phyloP scores from a whole-genome alignment of 2,888 invertebrate genomes.

The Parnassius glacialis region DNA sequence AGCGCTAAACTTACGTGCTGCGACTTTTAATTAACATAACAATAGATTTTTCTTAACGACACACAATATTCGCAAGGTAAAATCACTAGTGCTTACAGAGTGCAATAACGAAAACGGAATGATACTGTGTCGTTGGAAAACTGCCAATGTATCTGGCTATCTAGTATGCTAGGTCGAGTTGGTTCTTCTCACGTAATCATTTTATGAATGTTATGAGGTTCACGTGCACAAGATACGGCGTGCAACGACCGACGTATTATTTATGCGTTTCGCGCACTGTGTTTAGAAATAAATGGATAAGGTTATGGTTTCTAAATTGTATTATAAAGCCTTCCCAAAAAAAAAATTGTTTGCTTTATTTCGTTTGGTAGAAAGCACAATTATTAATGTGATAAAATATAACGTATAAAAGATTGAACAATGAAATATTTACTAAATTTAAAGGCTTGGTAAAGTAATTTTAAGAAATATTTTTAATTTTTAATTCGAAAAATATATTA shows the following conservation, averaged over 20 bases:
- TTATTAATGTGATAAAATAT: too few relatives aligned
- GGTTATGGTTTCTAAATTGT: constrained; percentile 6
- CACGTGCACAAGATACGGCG: constrained; percentile 53
- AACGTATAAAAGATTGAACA: too few relatives aligned
- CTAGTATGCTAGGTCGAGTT: constrained; percentile 35
- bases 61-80: constrained; percentile 2
- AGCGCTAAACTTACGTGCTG: too few relatives aligned
- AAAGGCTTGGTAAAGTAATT: too few relatives aligned
- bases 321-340: too few relatives aligned
- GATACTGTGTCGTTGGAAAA: constrained; percentile 31
- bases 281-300: constrained; percentile 31
- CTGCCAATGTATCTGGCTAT: constrained; percentile 25
- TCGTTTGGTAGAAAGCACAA: too few relatives aligned
- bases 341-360: too few relatives aligned
- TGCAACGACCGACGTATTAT: constrained; percentile 47
- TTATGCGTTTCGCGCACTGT: constrained; percentile 42
- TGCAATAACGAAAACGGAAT: constrained; percentile 22
- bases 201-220: constrained; percentile 63
- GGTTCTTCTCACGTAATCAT: constrained; percentile 62
- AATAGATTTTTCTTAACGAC: constrained; percentile 5
- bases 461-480: too few relatives aligned
- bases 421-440: too few relatives aligned
- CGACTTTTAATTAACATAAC: constrained; percentile 5
- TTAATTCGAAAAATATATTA: too few relatives aligned
- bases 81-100: constrained; percentile 14